Base-by-base conservation (phyloP, 2,113 vertebrate species). In the Heteronetta atricapilla region DNA sequence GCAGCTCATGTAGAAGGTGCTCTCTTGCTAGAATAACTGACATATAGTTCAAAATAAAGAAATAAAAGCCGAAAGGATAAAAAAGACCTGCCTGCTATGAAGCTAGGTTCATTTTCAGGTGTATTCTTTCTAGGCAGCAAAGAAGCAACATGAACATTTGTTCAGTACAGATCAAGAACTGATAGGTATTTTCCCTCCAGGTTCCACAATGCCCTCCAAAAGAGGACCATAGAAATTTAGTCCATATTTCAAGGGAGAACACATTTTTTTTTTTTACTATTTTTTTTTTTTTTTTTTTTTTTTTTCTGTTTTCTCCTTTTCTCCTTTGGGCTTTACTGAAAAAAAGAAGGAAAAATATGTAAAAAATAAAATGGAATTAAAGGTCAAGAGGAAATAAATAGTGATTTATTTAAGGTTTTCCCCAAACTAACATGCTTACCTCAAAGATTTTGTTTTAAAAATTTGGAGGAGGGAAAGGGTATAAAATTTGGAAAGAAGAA, bases 141-240 rank as follows among this genome's bases (percentile, higher is more conserved):
- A 67, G 23, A 50, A 22, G n/a, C 42, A 73, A 31, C 26, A 23
- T 5, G 14, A 70, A 48, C 0, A 0, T 53, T 64, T 62, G 1
- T 36, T 75, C 81, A 66, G 7, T 33, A 15, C 5, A 29, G 12
- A 50, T 44, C 12, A 44, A 31, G 50, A 66, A 34, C 3, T 44
- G 22, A 60, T 40, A 56, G 50, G 2, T 29, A 11, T 58, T 86
- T 82, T 77, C 44, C 29, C 40, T 26, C 4, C 7, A 40, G 11
- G 48, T 55, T 53, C 23, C 46, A 89, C 19, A n/a, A 55, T 25
- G 19, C 2, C 8, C 5, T 73, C 13, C 23, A 69, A 26, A n/a
- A 58, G 4, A 90, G 5, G 29, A 25, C 13, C 64, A 76, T 0
- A 55, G 38, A 44, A 77, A 86, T 80, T 64, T 18, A 40, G 15